These are phyloP conservation scores for Tetraneura akinire DNA, from an alignment of 1,140 invertebrate species.

Conservation along the genomic window DNA sequence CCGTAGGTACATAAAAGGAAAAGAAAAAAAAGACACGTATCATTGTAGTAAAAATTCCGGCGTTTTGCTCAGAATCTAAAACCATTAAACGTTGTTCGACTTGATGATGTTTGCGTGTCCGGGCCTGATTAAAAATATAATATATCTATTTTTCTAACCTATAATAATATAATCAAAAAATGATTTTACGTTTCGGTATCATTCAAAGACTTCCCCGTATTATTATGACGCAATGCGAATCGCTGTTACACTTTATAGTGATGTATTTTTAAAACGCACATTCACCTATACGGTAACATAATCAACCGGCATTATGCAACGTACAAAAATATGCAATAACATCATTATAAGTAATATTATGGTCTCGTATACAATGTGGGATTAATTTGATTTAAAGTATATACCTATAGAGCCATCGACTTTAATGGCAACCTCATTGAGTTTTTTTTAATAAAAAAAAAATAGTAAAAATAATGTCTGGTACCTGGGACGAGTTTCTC, in stretches of 20 bases:
- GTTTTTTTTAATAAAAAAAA: too few species aligned
- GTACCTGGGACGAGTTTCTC: conserved; percentile 9
- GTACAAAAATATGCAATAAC: neutral
- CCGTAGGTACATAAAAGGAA: too few species aligned
- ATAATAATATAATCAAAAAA: neutral
- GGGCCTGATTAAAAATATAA: neutral
- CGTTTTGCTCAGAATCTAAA: too few species aligned
- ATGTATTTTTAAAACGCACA: neutral
- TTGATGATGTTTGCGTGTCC: conserved; percentile 7
- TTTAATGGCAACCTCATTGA: neutral
- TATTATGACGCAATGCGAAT: conserved; percentile 15
- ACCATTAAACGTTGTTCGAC: too few species aligned
- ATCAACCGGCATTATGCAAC: neutral
- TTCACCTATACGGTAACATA: too few species aligned
- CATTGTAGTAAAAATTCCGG: too few species aligned
- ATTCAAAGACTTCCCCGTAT: conserved; percentile 1
- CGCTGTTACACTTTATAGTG: neutral
- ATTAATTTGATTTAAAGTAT: neutral
- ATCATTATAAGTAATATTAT: too few species aligned
- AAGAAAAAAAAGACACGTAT: too few species aligned
- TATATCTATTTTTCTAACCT: neutral
- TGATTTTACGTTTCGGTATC: conserved; percentile 12
- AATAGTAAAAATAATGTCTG: neutral
- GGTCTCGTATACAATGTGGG: neutral
- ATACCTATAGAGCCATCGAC: too few species aligned